Base-by-base conservation (phyloP, 53 echinoderm and acorn worm species). In the Paelopatides confundens region DNA sequence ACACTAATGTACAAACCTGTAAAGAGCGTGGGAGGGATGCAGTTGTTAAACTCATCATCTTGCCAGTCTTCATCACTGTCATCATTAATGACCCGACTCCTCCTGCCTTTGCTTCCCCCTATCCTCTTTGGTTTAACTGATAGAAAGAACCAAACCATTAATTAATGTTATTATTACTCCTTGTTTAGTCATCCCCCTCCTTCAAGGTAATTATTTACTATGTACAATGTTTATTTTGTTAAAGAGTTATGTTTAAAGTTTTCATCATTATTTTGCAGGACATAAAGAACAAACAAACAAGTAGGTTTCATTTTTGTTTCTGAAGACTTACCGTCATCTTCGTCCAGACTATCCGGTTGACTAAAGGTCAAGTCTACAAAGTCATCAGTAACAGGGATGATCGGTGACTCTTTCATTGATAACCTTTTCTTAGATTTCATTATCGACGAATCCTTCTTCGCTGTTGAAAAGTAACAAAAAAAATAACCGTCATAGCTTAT, bases 21-120 rank as follows among this genome's bases (percentile, higher is more conserved):
- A 7, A 74, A 40, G 47, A 39, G 74, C 6, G 40, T 74, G 3
- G 74, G 74, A 15, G 74, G 74, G 38, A 74, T 74, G 37, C 74
- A 74, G 27, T 74, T 74, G 35, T 74, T 43, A 74, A 40, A 26
- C 40, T 74, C 74, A 27, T 74, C 74, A 9, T 39, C 46, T 39
- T 15, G 1, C 40, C 74, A 39, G n/a, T 74, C 74, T 11, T 74
- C 71, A 10, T 71, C 46, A 35, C 36, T 36, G 35, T 10, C 29
- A 21, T 74, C 47, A 15, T 30, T 13, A 10, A 74, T 74, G 40
- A 74, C 21, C 74, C 24, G 39, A 9, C 39, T 74, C 37, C 39
- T 40, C 40, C 35, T 39, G 11, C 18, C 11, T n/a, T 40, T 74
- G 17, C 17, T 15, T 23, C 58, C 21, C 1, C 21, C 21, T n/a